A percentile compares a stretch with the other conserved stretches of the same genome.
Evolutionary conservation across 2,888 invertebrate species (phyloP).

Genomic region (Nymphalis urticae): DNA sequence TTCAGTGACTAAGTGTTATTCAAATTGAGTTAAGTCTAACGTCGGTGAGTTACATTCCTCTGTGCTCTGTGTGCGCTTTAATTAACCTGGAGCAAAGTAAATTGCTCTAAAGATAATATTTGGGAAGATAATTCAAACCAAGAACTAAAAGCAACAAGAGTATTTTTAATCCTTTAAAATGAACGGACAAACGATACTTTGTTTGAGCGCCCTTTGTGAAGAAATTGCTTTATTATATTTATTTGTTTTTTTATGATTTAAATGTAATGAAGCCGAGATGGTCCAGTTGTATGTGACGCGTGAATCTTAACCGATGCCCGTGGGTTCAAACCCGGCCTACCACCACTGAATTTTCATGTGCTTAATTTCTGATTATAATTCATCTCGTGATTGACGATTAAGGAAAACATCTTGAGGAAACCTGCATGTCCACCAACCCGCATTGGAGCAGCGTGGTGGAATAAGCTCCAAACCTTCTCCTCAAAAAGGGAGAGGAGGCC

Average conservation of each 20-base stretch:
- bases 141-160: not conserved
- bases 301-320: no score
- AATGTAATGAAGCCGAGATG: no score
- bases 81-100: conserved; percentile 26
- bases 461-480: no score
- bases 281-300: no score
- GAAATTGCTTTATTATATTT: not conserved
- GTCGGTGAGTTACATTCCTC: conserved; percentile 24
- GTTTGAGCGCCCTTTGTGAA: not conserved
- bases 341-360: no score
- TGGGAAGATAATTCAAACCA: conserved; percentile 22
- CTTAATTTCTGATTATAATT: no score
- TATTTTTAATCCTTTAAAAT: not conserved
- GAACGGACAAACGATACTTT: not conserved
- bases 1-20: conserved; percentile 29
- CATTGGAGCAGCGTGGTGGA: no score
- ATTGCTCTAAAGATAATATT: conserved; percentile 26
- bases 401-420: no score
- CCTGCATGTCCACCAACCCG: no score
- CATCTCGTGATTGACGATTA: no score
- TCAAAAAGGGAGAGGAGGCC: no score
- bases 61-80: conserved; percentile 25
- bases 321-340: no score
- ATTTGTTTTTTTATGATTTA: not conserved
- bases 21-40: conserved; percentile 27